A percentile compares a stretch with the other conserved stretches of the same genome.
These are phyloP conservation scores for Automeris io DNA, from an alignment of 2,888 invertebrate species.

Conservation along the genomic window DNA sequence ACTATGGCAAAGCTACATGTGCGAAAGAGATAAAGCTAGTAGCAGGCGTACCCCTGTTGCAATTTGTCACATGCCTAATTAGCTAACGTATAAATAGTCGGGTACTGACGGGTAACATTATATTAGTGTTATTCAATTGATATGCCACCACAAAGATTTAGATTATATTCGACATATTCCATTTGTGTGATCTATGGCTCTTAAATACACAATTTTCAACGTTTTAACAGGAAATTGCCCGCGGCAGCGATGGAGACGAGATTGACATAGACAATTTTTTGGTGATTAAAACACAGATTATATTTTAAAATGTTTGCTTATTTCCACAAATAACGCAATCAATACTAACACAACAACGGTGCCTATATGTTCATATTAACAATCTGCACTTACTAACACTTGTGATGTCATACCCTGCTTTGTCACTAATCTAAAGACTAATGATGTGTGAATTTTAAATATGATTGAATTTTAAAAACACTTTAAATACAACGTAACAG, in stretches of 20 bases:
- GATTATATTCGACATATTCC: too few species aligned
- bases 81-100: too few species aligned
- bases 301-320: slow-evolving; percentile 15
- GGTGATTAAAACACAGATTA: slow-evolving; percentile 50
- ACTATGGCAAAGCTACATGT: too few species aligned
- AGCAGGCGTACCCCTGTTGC: too few species aligned
- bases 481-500: too few species aligned
- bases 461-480: too few species aligned
- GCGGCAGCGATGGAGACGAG: slow-evolving; percentile 67
- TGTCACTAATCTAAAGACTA: neutral
- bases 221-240: slow-evolving; percentile 68
- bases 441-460: neutral
- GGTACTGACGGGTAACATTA: too few species aligned
- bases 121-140: too few species aligned
- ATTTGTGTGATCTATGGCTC: too few species aligned
- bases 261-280: slow-evolving; percentile 74
- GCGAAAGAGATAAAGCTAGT: too few species aligned
- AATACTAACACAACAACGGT: slow-evolving; percentile 3
- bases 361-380: slow-evolving; percentile 1
- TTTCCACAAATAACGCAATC: slow-evolving; percentile 3
- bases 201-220: slow-evolving; percentile 40
- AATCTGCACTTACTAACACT: neutral
- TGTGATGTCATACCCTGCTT: slow-evolving; percentile 1
- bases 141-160: too few species aligned
- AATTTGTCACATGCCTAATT: too few species aligned